phyloP scores from a whole-genome alignment of 2,113 vertebrate species.

The human (Homo sapiens) region GRCh38 chr20:22333501-22334000 shows the following conservation, averaged over 20 bases:
- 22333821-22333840: background rate
- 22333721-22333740: background rate
- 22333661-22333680: background rate
- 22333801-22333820: background rate
- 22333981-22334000: fast-evolving
- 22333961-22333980: background rate
- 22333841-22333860: background rate
- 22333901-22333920: background rate
- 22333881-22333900: background rate
- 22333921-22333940: background rate
- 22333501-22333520: background rate
- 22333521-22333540: background rate
- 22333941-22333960: fast-evolving
- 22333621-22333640: background rate
- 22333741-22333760: background rate
- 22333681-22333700: background rate
- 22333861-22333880: background rate
- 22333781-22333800: background rate
- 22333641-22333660: background rate
- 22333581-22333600: background rate
- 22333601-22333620: background rate
- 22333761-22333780: background rate
- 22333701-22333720: background rate
- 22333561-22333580: background rate
- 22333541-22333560: background rate